phyloP scores from a whole-genome alignment of 2,888 invertebrate species.

The Eupithecia abbreviata region DNA sequence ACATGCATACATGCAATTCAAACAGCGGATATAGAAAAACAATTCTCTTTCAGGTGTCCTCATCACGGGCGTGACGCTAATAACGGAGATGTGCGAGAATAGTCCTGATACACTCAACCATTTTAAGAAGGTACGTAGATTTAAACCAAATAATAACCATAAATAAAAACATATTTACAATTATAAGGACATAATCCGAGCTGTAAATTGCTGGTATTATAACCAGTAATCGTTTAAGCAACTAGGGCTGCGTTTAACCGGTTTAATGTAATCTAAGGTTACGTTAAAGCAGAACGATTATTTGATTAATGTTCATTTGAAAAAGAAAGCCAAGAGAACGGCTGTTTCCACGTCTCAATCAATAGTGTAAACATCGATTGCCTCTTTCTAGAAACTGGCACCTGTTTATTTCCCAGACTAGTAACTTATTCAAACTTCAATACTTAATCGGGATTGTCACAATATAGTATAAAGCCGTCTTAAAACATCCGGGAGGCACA shows the following conservation, averaged over 20 bases:
- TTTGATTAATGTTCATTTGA: background rate
- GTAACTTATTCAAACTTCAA: background rate
- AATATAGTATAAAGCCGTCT: background rate
- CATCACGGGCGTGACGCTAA: constrained; percentile 98
- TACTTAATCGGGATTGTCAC: background rate
- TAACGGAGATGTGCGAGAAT: constrained; percentile 99
- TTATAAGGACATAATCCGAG: constrained; percentile 8
- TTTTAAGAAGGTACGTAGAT: constrained; percentile 94
- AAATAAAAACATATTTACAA: background rate
- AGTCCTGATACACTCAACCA: constrained; percentile 98
- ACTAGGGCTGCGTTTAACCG: constrained; percentile 13
- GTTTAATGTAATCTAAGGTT: constrained; percentile 14
- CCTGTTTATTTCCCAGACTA: background rate
- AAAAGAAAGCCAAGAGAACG: background rate
- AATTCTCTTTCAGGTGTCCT: constrained; percentile 88
- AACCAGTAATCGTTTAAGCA: constrained; percentile 5
- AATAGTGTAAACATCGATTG: background rate
- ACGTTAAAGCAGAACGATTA: background rate
- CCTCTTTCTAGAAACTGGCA: background rate
- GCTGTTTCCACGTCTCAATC: background rate
- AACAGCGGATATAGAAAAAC: background rate
- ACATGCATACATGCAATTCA: background rate
- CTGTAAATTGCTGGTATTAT: constrained; percentile 11
- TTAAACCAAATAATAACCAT: background rate
- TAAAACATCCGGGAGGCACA: background rate